These are phyloP conservation scores for Darevskia mixta DNA, from an alignment of 2,797 vertebrate species.

Conservation along the genomic window DNA sequence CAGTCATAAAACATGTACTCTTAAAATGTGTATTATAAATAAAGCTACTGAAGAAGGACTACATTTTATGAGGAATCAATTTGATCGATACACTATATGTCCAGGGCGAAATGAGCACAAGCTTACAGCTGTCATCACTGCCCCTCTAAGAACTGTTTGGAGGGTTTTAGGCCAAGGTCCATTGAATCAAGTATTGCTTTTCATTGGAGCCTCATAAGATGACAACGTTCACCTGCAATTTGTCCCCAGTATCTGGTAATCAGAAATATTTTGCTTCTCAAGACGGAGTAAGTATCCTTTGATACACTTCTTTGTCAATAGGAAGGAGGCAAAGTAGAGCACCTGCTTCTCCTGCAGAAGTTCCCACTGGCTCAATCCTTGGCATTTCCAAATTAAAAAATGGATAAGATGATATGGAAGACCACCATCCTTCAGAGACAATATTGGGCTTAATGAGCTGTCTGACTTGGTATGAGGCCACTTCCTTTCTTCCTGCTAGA, in stretches of 20 bases:
- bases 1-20: background rate
- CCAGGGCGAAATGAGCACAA: background rate
- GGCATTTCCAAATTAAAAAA: background rate
- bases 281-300: background rate
- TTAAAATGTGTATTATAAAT: conserved; percentile 33
- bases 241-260: background rate
- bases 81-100: background rate
- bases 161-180: background rate
- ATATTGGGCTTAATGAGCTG: background rate
- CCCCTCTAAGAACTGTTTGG: background rate
- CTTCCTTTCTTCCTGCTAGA: background rate
- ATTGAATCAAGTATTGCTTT: background rate
- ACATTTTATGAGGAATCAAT: background rate
- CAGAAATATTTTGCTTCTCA: background rate
- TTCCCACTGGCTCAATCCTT: background rate
- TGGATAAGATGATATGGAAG: background rate
- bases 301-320: background rate
- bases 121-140: background rate
- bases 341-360: background rate
- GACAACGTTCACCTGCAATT: background rate
- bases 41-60: background rate
- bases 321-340: background rate
- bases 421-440: background rate
- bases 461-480: background rate
- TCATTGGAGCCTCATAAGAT: background rate